phyloP scores from a whole-genome alignment of 1,140 invertebrate genomes.

The Drosophila kanapiae region DNA sequence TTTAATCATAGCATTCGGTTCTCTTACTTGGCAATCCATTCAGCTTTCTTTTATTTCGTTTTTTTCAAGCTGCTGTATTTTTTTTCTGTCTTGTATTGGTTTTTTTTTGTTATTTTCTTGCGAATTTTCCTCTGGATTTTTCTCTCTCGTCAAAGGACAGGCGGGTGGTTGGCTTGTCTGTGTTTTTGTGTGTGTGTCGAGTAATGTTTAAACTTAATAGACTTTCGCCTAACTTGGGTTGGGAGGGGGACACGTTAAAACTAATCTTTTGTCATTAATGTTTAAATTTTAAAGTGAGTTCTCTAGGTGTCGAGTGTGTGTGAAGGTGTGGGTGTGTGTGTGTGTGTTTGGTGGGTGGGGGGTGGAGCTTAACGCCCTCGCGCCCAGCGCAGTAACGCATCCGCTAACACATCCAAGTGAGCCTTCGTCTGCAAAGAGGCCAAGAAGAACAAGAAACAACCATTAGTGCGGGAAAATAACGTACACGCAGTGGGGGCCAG shows the following conservation, averaged over 20 bases:
- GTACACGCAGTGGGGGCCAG: not conserved
- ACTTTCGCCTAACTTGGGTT: conserved; percentile 16
- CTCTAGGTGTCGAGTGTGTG: conserved; percentile 41
- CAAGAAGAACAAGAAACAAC: conserved; percentile 15
- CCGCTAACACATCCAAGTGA: conserved; percentile 96
- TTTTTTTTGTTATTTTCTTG: conserved; percentile 26
- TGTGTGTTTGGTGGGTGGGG: conserved; percentile 33
- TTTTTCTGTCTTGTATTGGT: conserved; percentile 14
- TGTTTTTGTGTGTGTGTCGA: conserved; percentile 43
- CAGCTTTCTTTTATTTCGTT: conserved; percentile 11
- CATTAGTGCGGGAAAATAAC: not conserved
- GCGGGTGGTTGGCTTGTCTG: conserved; percentile 55
- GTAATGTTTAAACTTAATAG: conserved; percentile 57
- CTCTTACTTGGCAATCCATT: conserved; percentile 57
- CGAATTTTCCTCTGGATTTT: conserved; percentile 18
- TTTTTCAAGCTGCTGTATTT: conserved; percentile 43
- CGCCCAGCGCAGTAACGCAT: conserved; percentile 96
- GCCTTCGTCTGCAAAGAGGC: conserved; percentile 92
- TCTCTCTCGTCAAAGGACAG: conserved; percentile 41
- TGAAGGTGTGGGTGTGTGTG: conserved; percentile 18
- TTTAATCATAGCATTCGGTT: conserved; percentile 41
- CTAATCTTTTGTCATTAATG: conserved; percentile 73
- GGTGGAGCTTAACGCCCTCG: conserved; percentile 90
- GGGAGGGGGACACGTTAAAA: conserved; percentile 46
- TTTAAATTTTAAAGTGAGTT: conserved; percentile 64